These are phyloP conservation scores for Gouania willdenowi DNA, from an alignment of 2,797 vertebrate genomes.

Conservation along the genomic window DNA sequence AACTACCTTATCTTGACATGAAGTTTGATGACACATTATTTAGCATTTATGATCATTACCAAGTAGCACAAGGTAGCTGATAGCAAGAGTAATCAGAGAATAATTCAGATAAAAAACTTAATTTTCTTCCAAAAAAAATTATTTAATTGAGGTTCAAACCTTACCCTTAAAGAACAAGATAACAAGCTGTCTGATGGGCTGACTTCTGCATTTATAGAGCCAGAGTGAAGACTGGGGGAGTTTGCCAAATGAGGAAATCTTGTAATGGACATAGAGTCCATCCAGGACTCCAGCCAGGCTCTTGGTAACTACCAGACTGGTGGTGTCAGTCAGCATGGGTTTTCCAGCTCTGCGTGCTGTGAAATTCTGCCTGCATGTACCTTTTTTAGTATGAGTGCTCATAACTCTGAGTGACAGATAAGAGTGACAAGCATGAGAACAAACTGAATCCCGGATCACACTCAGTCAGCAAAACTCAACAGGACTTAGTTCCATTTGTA, in stretches of 20 bases:
- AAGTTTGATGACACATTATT: no score
- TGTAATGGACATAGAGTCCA: slow-evolving; percentile 81
- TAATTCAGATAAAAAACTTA: no score
- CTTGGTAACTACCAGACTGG: slow-evolving; percentile 88
- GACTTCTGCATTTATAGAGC: slow-evolving; percentile 90
- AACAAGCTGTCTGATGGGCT: slow-evolving; percentile 70
- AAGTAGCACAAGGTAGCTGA: no score
- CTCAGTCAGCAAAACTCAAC: slow-evolving; percentile 16
- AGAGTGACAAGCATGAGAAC: slow-evolving; percentile 19
- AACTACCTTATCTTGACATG: no score
- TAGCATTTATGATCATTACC: no score
- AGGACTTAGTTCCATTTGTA: neutral
- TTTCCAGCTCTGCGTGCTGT: slow-evolving; percentile 69
- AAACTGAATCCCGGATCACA: slow-evolving; percentile 6
- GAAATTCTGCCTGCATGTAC: slow-evolving; percentile 44
- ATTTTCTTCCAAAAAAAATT: no score
- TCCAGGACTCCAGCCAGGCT: slow-evolving; percentile 69
- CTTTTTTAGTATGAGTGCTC: slow-evolving; percentile 56
- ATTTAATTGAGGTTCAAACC: no score
- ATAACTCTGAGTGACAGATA: slow-evolving; percentile 42
- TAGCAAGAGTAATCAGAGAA: no score
- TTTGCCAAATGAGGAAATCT: slow-evolving; percentile 92
- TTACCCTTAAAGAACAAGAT: no score
- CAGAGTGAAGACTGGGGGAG: slow-evolving; percentile 97
- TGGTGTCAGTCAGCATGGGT: slow-evolving; percentile 83